Evolutionary conservation across 2,797 vertebrate species (phyloP), one percentile per base, ranked within the genome.

Genomic region (Parauchenoglanis ngamensis): DNA sequence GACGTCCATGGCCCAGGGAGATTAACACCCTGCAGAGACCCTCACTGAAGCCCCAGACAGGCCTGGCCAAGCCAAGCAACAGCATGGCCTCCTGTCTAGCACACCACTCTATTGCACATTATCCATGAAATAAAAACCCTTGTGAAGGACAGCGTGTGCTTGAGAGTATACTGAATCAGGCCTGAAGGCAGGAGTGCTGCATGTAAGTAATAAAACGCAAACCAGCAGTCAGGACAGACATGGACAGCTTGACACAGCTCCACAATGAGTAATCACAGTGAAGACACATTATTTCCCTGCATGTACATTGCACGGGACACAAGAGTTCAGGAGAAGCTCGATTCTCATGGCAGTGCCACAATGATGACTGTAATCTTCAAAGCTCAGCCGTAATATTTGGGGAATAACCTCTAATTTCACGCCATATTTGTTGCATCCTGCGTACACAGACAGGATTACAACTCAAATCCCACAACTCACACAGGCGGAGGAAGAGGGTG

Each of bases 391-490:
- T 87, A 88, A 88, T 85, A 89, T 89, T 87, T 89, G 88, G 88
- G 92, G 93, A 94, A 94, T 94, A 96, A 95, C 94, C 94, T 95
- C 94, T 95, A 94, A 96, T 96, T 96, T 96, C 95, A 96, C 92
- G 94, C 91, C 94, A 92, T 95, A 95, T 95, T 96, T 96, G 94
- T 95, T 95, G 94, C 94, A 94, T 95, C 94, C 89, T 92, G 94
- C 90, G 44, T 89, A 88, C 93, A 91, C 89, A 82, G 92, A 90
- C 83, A 88, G 94, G 94, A 96, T 96, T 96, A 96, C 95, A 96
- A 95, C 91, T 76, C 90, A 93, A 92, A 95, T 94, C 94, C 95
- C 92, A 92, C 92, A 89, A 88, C 81, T 88, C 79, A 89, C 88
- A 46, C 67, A 83, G 73, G 79, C 76, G 81, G 87, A 76, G 86